These are phyloP conservation scores for Sinocyclocheilus rhinocerous DNA, from an alignment of 2,113 vertebrate species.

Conservation along the genomic window DNA sequence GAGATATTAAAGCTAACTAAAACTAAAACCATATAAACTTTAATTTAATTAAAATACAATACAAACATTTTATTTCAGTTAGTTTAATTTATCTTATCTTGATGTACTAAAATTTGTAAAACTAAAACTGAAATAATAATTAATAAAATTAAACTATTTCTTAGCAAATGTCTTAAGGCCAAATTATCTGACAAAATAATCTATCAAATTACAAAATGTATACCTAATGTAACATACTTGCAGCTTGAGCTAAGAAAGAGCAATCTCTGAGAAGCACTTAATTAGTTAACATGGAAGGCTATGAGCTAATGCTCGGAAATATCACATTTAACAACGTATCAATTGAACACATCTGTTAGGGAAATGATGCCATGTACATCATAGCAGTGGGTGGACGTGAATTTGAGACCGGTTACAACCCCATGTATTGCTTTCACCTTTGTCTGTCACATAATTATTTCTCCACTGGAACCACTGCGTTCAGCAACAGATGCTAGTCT, in stretches of 20 bases:
- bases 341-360: not conserved
- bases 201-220: not conserved
- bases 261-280: not conserved
- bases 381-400: not conserved
- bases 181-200: not conserved
- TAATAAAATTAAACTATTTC: too few relatives aligned
- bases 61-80: too few relatives aligned
- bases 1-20: too few relatives aligned
- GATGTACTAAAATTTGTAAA: too few relatives aligned
- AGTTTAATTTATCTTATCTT: too few relatives aligned
- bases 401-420: not conserved
- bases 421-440: not conserved
- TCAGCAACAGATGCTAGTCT: not conserved
- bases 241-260: not conserved
- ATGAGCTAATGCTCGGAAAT: not conserved
- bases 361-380: not conserved
- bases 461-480: not conserved
- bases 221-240: not conserved
- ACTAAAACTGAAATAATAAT: too few relatives aligned
- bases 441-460: constrained; percentile 12
- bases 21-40: too few relatives aligned
- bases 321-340: not conserved
- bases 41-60: too few relatives aligned
- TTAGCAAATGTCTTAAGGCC: too few relatives aligned
- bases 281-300: not conserved